These are phyloP conservation scores for Cerceris rybyensis DNA, from an alignment of 2,888 invertebrate genomes.

Conservation along the genomic window DNA sequence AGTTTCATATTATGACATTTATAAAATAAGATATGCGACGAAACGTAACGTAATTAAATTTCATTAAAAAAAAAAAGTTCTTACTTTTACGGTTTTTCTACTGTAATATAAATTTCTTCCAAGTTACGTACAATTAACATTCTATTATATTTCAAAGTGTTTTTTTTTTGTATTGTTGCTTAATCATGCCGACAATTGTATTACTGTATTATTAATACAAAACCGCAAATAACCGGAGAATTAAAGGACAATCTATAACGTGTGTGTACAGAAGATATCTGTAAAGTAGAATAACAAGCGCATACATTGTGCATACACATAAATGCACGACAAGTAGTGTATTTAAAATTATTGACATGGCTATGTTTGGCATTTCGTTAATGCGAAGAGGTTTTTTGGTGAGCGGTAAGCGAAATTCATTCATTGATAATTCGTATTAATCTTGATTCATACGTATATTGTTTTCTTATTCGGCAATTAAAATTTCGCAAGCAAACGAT, in stretches of 20 bases:
- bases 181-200: too few species aligned
- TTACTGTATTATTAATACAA: too few species aligned
- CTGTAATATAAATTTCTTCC: too few species aligned
- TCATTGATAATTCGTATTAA: conserved; percentile 31
- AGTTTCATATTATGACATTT: too few species aligned
- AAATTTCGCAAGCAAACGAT: conserved; percentile 16
- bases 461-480: conserved; percentile 12
- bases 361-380: conserved; percentile 61
- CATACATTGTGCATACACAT: conserved; percentile 4
- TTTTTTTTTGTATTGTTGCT: too few species aligned
- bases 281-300: conserved; percentile 36
- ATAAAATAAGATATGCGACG: too few species aligned
- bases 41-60: too few species aligned
- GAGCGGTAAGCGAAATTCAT: conserved; percentile 64
- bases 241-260: conserved; percentile 11
- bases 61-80: too few species aligned
- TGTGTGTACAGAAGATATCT: conserved; percentile 18
- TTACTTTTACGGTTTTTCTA: too few species aligned
- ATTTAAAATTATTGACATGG: conserved; percentile 57
- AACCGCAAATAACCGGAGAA: too few species aligned
- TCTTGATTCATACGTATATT: conserved; percentile 23
- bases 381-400: conserved; percentile 60
- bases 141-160: too few species aligned
- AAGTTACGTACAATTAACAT: too few species aligned
- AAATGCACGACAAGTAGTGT: conserved; percentile 50